Base-by-base conservation (phyloP, 2,797 vertebrate genomes). In the Phrynocephalus vlangalii region DNA sequence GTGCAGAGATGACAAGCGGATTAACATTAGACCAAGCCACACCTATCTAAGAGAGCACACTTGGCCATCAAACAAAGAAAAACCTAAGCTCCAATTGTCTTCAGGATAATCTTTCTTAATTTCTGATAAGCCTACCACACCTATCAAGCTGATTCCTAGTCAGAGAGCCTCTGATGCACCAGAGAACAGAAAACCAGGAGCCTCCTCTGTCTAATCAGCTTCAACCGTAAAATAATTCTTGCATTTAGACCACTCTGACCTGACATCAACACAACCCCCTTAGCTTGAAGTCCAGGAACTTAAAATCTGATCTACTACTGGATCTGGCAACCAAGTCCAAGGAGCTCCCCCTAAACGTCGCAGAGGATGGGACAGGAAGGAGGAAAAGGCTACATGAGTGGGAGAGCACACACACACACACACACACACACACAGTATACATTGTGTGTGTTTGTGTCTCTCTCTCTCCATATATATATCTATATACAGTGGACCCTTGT, bases 11-110 rank as follows among this genome's bases (percentile, higher is more conserved):
- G 22, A 48, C n/a, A 79, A 22, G 24, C 24, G 56, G 44, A 24
- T 28, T 50, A 50, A 28, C 28, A 63, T 44, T 50, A n/a, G 75
- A 20, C 13, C 10, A 85, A 70, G 67, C 77, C 66, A 79, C 85
- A 71, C 85, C 48, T 79, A 6, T 60, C 30, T 71, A 79, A 56
- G 6, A 44, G 8, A 56, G 66, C 15, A 26, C 8, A 56, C n/a
- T 70, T 33, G 63, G 70, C 24, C 50, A 82, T 28, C 71, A 75
- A 79, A 72, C n/a, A 60, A 86, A 79, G 67, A 66, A 71, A 79
- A 78, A 30, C 10, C 28, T 9, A 28, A 24, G 16, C 77, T 28
- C 15, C n/a, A 71, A 11, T 28, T 38, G 22, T 38, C 48, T 79
- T 20, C 44, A 28, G 50, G 30, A 24, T 78, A 56, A 38, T 78